Conservation (phyloP, 2,888 invertebrate genomes). For the Mycogona germanica region DNA sequence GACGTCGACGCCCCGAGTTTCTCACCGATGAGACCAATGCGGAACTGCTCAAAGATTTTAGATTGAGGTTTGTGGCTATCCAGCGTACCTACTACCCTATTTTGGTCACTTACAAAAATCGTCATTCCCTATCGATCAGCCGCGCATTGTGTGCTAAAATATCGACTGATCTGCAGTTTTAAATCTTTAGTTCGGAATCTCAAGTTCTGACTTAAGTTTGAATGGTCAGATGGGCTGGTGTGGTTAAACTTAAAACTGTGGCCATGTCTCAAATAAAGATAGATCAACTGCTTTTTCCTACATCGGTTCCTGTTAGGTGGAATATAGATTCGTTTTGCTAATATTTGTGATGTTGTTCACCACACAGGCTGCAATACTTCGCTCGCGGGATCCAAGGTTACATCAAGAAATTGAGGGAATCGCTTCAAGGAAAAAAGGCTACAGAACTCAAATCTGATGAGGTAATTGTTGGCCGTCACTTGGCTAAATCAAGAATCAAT, state of each 20-base stretch:
- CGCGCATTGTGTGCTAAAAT: too few species aligned
- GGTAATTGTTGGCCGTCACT: conserved; percentile 25
- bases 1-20: conserved; percentile 63
- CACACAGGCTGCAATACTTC: conserved; percentile 67
- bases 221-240: too few species aligned
- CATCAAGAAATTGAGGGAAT: conserved; percentile 55
- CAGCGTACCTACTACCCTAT: neutral
- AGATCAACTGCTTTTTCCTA: neutral
- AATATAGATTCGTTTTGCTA: neutral
- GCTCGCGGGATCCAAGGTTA: conserved; percentile 83
- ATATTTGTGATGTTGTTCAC: conserved; percentile 10
- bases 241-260: too few species aligned
- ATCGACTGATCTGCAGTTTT: too few species aligned
- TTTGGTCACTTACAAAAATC: neutral
- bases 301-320: neutral
- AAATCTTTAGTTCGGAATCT: too few species aligned
- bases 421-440: conserved; percentile 50
- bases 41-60: conserved; percentile 69
- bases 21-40: conserved; percentile 48
- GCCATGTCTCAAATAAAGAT: too few species aligned
- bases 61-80: conserved; percentile 42
- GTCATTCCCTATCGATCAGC: too few species aligned
- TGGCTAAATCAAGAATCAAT: neutral
- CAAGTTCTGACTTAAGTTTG: too few species aligned
- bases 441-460: conserved; percentile 64